phyloP scores from a whole-genome alignment of 1,140 invertebrate species.

The Drosophila ogumai region DNA sequence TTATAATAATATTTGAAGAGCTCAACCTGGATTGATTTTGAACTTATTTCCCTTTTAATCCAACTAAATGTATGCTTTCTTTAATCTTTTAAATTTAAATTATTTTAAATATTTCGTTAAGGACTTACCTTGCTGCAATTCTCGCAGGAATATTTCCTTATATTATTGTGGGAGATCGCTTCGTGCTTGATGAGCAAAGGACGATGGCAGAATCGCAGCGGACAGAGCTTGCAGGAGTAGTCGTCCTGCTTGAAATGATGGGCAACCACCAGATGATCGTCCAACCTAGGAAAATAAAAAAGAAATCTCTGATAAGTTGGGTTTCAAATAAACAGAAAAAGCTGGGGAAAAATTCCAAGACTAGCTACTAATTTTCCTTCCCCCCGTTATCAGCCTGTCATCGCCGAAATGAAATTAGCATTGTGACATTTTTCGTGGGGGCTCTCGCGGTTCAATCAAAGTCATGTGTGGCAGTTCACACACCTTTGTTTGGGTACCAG shows the following conservation, averaged over 20 bases:
- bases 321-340: neutral
- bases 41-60: too few relatives aligned
- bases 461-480: conserved; percentile 80
- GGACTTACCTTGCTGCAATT: conserved; percentile 94
- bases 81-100: neutral
- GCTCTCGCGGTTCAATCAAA: conserved; percentile 65
- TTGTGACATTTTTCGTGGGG: conserved; percentile 38
- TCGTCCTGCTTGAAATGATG: conserved; percentile 92
- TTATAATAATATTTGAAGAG: too few relatives aligned
- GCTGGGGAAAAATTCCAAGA: neutral
- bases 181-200: conserved; percentile 93
- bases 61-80: too few relatives aligned
- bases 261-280: conserved; percentile 91
- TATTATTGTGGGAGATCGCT: conserved; percentile 91
- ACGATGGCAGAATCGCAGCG: conserved; percentile 92
- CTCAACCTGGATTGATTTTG: too few relatives aligned
- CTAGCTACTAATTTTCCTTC: neutral
- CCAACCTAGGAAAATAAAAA: conserved; percentile 87
- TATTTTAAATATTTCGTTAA: neutral
- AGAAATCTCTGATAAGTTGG: conserved; percentile 1
- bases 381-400: conserved; percentile 58
- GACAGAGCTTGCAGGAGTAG: conserved; percentile 93
- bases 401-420: conserved; percentile 74
- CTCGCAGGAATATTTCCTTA: conserved; percentile 95
- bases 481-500: conserved; percentile 62